phyloP scores from a whole-genome alignment of 2,797 vertebrate genomes.

The Babyrousa celebensis region DNA sequence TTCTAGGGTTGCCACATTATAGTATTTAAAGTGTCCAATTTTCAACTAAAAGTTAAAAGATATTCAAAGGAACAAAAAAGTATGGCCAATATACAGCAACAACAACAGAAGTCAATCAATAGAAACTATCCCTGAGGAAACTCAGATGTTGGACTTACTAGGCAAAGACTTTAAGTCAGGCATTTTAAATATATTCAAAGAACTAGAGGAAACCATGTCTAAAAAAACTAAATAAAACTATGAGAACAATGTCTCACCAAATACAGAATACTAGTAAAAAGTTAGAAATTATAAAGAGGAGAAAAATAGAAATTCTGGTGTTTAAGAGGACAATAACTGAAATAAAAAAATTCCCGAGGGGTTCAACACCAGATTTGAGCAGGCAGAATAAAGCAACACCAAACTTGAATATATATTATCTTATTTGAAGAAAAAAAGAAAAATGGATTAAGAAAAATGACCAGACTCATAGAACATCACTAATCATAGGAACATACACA shows the following conservation, averaged over 20 bases:
- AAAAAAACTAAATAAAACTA: background rate
- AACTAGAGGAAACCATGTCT: background rate
- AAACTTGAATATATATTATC: conserved; percentile 13
- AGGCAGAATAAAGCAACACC: background rate
- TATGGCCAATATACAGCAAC: background rate
- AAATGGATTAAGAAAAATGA: conserved; percentile 1
- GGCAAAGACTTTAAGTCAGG: background rate
- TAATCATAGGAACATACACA: background rate
- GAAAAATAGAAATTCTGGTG: background rate
- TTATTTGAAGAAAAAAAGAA: background rate
- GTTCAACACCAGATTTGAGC: background rate
- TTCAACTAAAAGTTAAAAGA: conserved; percentile 33
- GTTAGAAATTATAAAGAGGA: conserved; percentile 19
- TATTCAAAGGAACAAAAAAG: background rate
- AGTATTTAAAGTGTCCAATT: background rate
- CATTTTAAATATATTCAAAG: conserved; percentile 22
- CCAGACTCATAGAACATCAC: background rate
- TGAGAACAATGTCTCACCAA: background rate
- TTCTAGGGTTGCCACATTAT: background rate
- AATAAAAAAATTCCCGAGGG: background rate
- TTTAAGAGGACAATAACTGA: background rate
- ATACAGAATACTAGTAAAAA: conserved; percentile 41
- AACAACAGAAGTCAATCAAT: background rate
- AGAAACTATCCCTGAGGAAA: background rate
- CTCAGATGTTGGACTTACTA: background rate